Conservation (phyloP, 1,140 invertebrate genomes). For the Diuraphis noxia region DNA sequence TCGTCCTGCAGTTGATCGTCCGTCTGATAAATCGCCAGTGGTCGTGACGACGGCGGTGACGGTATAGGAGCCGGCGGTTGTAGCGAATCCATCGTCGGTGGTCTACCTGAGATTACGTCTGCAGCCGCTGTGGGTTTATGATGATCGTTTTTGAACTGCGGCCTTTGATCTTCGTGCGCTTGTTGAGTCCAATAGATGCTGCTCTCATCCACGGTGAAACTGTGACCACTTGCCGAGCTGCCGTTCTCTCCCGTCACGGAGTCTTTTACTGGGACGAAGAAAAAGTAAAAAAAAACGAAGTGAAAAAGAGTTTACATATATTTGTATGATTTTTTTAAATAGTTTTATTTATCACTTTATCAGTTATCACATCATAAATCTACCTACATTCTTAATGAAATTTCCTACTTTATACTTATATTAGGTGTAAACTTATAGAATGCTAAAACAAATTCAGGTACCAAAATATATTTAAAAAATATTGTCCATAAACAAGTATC, state of each 20-base stretch:
- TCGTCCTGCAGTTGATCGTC: neutral
- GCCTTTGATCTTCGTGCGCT: neutral
- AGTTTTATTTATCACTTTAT: too few relatives aligned
- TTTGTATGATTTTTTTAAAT: neutral
- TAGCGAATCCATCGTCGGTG: neutral
- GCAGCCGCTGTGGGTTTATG: neutral
- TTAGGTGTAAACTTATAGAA: neutral
- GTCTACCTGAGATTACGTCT: neutral
- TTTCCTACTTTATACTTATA: neutral
- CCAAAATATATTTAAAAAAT: neutral
- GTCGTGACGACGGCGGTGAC: neutral
- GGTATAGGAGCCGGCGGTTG: neutral
- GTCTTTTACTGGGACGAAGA: neutral
- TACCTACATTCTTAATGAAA: neutral
- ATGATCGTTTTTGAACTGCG: conserved; percentile 36
- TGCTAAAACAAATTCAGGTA: neutral
- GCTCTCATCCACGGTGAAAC: conserved; percentile 4
- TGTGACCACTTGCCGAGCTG: neutral
- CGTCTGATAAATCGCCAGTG: neutral
- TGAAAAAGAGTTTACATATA: neutral
- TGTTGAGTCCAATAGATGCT: conserved; percentile 33
- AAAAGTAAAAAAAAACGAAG: neutral
- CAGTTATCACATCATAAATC: neutral
- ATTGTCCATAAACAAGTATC: neutral
- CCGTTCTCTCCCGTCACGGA: neutral